phyloP scores from a whole-genome alignment of 2,797 vertebrate genomes.

The Rhincodon typus region DNA sequence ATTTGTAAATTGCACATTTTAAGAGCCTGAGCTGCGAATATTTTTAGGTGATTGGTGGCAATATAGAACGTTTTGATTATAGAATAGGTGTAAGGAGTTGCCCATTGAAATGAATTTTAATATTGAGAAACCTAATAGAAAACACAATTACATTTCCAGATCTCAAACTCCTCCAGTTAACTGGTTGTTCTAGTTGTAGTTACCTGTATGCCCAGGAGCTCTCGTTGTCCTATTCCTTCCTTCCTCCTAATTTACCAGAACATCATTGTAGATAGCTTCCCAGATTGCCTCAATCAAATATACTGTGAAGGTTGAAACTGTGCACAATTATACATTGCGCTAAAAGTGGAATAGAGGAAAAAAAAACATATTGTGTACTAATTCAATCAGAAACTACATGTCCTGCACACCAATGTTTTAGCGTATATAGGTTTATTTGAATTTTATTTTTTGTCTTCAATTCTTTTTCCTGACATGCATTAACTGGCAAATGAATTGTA shows the following conservation, averaged over 20 bases:
- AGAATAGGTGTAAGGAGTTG: conserved; percentile 38
- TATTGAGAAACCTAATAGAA: conserved; percentile 49
- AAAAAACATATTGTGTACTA: background rate
- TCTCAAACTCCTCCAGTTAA: conserved; percentile 54
- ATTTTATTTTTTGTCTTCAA: conserved; percentile 23
- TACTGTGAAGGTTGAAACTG: conserved; percentile 56
- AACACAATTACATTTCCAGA: conserved; percentile 58
- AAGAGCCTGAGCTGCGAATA: background rate
- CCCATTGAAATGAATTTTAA: conserved; percentile 43
- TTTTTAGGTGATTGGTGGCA: background rate
- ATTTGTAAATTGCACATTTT: background rate
- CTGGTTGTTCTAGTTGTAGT: conserved; percentile 51
- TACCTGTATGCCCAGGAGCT: conserved; percentile 52
- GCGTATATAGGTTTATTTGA: conserved; percentile 12
- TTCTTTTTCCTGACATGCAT: background rate
- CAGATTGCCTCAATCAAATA: conserved; percentile 52
- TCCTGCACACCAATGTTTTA: background rate
- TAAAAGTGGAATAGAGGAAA: conserved; percentile 51
- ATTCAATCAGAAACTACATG: background rate
- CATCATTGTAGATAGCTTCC: conserved; percentile 56
- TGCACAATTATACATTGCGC: conserved; percentile 58
- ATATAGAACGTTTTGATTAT: conserved; percentile 25
- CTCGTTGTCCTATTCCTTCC: conserved; percentile 47
- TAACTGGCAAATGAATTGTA: background rate
- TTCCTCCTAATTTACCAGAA: conserved; percentile 58